A percentile compares a stretch with the other conserved stretches of the same genome.
phyloP scores from a whole-genome alignment of 1,140 invertebrate genomes.

The Drosophila setifemur region DNA sequence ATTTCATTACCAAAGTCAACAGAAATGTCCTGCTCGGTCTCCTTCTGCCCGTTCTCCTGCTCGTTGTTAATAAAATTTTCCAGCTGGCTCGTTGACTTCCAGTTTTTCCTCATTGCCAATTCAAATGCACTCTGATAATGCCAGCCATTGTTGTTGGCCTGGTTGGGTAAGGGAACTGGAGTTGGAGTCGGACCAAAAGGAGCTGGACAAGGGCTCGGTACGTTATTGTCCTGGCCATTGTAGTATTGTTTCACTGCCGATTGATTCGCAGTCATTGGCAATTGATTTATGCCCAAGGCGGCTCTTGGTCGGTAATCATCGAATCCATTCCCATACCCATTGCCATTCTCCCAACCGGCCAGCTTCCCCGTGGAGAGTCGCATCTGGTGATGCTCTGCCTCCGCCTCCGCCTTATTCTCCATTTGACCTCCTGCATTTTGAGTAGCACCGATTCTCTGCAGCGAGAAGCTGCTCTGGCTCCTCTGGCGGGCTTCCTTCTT shows the following conservation, averaged over 20 bases:
- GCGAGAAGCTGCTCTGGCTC: constrained; percentile 63
- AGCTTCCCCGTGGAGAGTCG: constrained; percentile 1
- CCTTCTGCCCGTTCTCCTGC: constrained; percentile 4
- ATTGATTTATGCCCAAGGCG: constrained; percentile 70
- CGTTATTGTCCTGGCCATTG: constrained; percentile 58
- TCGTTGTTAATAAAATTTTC: constrained; percentile 76
- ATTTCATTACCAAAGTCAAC: constrained; percentile 79
- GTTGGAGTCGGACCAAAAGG: not conserved
- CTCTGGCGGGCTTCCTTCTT: constrained; percentile 57
- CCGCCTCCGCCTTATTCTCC: not conserved
- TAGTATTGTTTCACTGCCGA: constrained; percentile 71
- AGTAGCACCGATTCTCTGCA: constrained; percentile 29
- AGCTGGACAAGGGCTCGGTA: not conserved
- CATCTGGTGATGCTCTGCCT: not conserved
- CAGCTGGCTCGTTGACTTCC: constrained; percentile 62
- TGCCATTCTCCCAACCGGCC: constrained; percentile 34
- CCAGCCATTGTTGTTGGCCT: constrained; percentile 44
- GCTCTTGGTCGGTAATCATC: constrained; percentile 20
- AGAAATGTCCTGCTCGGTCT: constrained; percentile 43
- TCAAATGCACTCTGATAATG: constrained; percentile 35
- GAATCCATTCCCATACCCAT: constrained; percentile 44
- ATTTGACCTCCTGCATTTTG: constrained; percentile 11
- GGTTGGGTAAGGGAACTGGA: constrained; percentile 6
- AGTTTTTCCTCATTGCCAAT: constrained; percentile 59
- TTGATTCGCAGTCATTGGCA: constrained; percentile 69